phyloP scores from a whole-genome alignment of 1,140 invertebrate genomes.

The Sarcophaga bullata region DNA sequence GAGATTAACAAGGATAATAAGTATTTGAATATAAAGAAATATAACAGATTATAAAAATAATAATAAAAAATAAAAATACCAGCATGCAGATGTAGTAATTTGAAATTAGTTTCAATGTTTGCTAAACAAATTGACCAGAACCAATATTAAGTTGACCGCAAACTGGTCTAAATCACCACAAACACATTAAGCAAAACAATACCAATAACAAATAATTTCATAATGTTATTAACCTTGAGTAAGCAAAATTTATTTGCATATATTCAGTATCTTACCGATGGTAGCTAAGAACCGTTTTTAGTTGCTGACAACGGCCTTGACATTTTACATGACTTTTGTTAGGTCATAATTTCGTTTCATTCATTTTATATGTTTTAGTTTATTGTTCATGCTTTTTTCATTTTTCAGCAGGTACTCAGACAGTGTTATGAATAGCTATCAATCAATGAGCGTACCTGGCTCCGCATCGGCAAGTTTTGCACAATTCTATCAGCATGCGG shows the following conservation, averaged over 20 bases:
- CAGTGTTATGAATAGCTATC: constrained; percentile 66
- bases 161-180: not conserved
- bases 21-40: not conserved
- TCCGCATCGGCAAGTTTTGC: constrained; percentile 71
- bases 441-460: constrained; percentile 65
- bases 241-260: constrained; percentile 18
- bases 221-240: constrained; percentile 14
- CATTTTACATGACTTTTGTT: not conserved
- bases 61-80: not conserved
- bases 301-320: not conserved
- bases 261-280: not conserved
- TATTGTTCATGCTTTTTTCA: constrained; percentile 1
- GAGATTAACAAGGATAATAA: constrained; percentile 13
- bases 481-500: constrained; percentile 89
- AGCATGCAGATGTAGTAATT: not conserved
- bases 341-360: not conserved
- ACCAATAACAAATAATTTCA: not conserved
- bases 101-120: not conserved
- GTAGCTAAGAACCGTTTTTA: not conserved
- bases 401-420: constrained; percentile 59
- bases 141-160: constrained; percentile 22
- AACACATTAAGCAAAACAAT: not conserved
- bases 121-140: constrained; percentile 22
- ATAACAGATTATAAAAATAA: not conserved
- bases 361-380: constrained; percentile 43